Base-by-base conservation (phyloP, 1,140 invertebrate species). In the Amyelois transitella region DNA sequence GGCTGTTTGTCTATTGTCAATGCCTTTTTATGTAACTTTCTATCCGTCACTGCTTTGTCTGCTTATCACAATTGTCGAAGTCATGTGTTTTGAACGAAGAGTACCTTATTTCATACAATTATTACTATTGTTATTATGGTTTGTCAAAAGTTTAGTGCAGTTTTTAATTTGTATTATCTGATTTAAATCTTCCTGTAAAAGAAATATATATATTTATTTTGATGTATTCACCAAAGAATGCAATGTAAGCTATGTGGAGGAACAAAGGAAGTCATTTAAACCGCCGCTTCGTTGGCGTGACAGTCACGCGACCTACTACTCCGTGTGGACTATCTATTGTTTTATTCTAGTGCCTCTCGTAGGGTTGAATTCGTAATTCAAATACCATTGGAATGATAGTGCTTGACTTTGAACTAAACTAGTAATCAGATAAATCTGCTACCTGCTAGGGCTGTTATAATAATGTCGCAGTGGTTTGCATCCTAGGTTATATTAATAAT, bases 221-320 rank as follows among this genome's bases (percentile, higher is more conserved):
- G n/a, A 38, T 14, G 32, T 38, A 38, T 38, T 38, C 32, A 14
- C 12, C 17, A 8, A 38, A 38, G 32, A 14, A 32, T 32, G 32
- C 32, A 38, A 38, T 38, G 73, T 71, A 59, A 71, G 67, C 66
- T 74, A 77, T 71, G 77, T 68, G 64, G 75, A 78, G 80, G 78
- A 79, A 83, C 76, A 83, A 81, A 82, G 81, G 81, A 81, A 84
- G 76, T 75, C 70, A 76, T 81, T 74, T 72, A 76, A 80, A 72
- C 62, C 72, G 74, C 71, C 60, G 70, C 17, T 38, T 38, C 45
- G 18, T 21, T 21, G 18, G 57, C 70, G 60, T 65, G 71, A 74
- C 67, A 74, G 75, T 76, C 75, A 77, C 77, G 75, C 75, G 62
- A 77, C 53, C 54, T 48, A 58, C 66, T 63, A 61, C 58, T 54